Conservation (phyloP, 30 jellyfish, hydroid and myxozoan species). For the Rhopilema esculentum region DNA sequence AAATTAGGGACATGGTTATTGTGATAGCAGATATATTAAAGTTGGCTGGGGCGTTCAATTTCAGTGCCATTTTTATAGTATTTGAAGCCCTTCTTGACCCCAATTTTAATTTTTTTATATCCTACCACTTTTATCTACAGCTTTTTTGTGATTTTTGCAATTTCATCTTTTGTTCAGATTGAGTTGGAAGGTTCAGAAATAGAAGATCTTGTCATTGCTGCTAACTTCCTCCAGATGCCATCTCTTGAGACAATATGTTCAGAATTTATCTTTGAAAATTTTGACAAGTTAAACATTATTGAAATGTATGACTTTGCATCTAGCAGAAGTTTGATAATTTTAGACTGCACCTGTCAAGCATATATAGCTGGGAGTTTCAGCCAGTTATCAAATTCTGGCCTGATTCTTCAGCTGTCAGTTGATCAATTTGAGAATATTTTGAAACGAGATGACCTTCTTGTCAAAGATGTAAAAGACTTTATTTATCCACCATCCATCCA, state of each 20-base stretch:
- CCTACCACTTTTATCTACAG: too few species aligned
- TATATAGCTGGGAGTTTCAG: conserved; percentile 3
- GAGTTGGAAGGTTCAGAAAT: conserved; percentile 13
- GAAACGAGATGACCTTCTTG: not conserved
- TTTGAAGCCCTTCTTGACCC: too few species aligned
- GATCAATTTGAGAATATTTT: conserved; percentile 3
- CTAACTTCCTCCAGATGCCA: conserved; percentile 54
- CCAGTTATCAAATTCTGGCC: not conserved
- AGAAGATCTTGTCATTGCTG: conserved; percentile 50
- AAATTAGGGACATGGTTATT: too few species aligned
- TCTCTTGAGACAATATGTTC: conserved; percentile 49
- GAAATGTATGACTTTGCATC: conserved; percentile 35
- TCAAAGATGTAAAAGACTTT: not conserved
- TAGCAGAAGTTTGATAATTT: conserved; percentile 17
- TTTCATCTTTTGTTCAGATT: conserved; percentile 7
- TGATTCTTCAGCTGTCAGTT: not conserved
- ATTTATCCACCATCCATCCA: conserved; percentile 45
- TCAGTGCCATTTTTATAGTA: too few species aligned
- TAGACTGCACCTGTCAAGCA: not conserved
- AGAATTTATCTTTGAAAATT: conserved; percentile 15
- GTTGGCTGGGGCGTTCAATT: too few species aligned
- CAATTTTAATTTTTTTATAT: too few species aligned
- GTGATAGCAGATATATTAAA: too few species aligned
- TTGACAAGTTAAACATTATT: conserved; percentile 28
- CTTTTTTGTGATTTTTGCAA: not conserved